Percentiles rank a stretch among this genome's conserved stretches.
Conservation (phyloP, 2,888 invertebrate species). For the Galerucella nymphaeae region DNA sequence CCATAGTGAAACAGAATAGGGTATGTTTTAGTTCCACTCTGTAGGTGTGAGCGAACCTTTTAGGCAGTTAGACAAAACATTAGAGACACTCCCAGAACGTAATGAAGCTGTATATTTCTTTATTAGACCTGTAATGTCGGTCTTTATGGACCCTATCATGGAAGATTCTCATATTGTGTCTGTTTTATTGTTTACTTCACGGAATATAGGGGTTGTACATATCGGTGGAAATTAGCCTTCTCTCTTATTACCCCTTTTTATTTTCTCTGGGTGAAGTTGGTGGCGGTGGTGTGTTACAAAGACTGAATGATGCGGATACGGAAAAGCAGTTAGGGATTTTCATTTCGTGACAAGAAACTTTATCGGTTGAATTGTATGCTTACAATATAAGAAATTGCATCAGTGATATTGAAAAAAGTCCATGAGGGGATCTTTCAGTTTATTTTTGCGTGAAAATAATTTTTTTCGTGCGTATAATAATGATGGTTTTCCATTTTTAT, state of each 20-base stretch:
- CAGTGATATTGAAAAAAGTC: neutral
- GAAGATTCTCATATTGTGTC: conserved; percentile 61
- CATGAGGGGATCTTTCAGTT: neutral
- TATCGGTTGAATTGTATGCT: neutral
- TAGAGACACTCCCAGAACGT: conserved; percentile 54
- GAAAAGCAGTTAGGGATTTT: conserved; percentile 9
- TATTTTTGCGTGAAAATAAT: neutral
- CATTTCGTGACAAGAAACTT: neutral
- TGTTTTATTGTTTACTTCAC: conserved; percentile 58
- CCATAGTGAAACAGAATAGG: neutral
- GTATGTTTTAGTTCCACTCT: neutral
- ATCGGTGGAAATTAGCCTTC: conserved; percentile 53
- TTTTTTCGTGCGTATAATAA: too few species aligned
- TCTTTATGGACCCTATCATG: conserved; percentile 60
- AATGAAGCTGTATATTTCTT: conserved; percentile 61
- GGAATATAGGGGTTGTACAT: conserved; percentile 50
- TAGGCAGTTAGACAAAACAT: conserved; percentile 56
- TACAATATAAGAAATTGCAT: neutral
- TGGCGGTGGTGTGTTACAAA: conserved; percentile 16
- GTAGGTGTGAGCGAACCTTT: conserved; percentile 48
- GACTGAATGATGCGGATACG: neutral
- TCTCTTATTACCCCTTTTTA: conserved; percentile 26
- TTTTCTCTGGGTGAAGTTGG: conserved; percentile 17
- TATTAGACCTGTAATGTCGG: conserved; percentile 62
- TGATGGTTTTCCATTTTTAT: too few species aligned